Evolutionary conservation across 1,140 invertebrate genomes (phyloP).

Genomic region (Eurytemora carolleeae): DNA sequence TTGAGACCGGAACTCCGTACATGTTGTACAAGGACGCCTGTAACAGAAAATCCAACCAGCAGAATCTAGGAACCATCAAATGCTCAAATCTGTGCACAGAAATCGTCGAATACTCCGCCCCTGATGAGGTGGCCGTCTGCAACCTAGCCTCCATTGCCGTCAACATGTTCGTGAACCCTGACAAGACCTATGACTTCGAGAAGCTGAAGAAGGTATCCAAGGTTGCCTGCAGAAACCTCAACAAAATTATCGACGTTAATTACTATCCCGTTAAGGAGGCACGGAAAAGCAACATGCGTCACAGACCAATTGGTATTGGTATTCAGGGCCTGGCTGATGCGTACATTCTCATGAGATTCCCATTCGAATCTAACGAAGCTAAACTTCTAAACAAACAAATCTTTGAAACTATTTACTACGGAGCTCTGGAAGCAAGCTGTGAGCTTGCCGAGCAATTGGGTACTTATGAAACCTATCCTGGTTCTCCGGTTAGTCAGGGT

Average conservation of each 20-base stretch:
- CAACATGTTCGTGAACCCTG: conserved; percentile 72
- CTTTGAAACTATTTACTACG: conserved; percentile 96
- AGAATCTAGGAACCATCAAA: conserved; percentile 96
- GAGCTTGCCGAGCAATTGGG: conserved; percentile 73
- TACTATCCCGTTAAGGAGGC: conserved; percentile 77
- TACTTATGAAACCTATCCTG: conserved; percentile 72
- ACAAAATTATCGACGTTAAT: conserved; percentile 94
- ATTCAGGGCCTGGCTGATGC: conserved; percentile 91
- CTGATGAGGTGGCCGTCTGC: conserved; percentile 91
- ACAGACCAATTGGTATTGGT: conserved; percentile 88
- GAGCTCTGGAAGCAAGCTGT: conserved; percentile 86
- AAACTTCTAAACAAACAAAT: conserved; percentile 77
- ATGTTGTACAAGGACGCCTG: conserved; percentile 97
- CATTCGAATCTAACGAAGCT: conserved; percentile 69
- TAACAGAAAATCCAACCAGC: conserved; percentile 91
- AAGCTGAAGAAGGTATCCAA: conserved; percentile 74
- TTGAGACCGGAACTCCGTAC: conserved; percentile 94
- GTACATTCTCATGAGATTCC: conserved; percentile 79
- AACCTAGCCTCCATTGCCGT: conserved; percentile 96
- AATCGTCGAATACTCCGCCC: conserved; percentile 77
- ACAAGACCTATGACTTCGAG: conserved; percentile 61
- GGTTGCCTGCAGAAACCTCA: conserved; percentile 73
- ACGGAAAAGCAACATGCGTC: conserved; percentile 61
- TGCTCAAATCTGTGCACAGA: conserved; percentile 96
- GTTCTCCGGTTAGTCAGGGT: conserved; percentile 80